phyloP scores from a whole-genome alignment of 2,888 invertebrate species.

The Nomada hirtipes region DNA sequence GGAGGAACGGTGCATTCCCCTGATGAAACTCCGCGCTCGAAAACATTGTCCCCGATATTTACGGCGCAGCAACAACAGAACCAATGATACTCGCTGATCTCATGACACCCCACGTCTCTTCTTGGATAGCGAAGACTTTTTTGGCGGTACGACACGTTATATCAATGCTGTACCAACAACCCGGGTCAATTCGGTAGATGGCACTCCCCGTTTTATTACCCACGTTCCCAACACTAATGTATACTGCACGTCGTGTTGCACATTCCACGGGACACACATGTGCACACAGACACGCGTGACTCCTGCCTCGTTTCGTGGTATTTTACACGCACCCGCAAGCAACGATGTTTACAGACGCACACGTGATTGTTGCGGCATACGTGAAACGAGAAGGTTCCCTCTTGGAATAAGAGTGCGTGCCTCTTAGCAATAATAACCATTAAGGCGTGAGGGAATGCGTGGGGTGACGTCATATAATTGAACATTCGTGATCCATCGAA shows the following conservation, averaged over 20 bases:
- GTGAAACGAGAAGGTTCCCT: slow-evolving; percentile 58
- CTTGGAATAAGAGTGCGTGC: slow-evolving; percentile 79
- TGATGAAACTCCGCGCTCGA: slow-evolving; percentile 18
- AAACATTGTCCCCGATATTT: slow-evolving; percentile 40
- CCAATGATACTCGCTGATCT: slow-evolving; percentile 23
- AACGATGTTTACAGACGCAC: slow-evolving; percentile 55
- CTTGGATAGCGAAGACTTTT: slow-evolving; percentile 11
- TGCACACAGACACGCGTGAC: slow-evolving; percentile 1
- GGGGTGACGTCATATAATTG: slow-evolving; percentile 79
- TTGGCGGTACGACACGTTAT: slow-evolving; percentile 13
- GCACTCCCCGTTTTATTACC: slow-evolving; percentile 74
- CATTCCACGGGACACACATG: slow-evolving; percentile 54
- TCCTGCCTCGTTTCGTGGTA: slow-evolving; percentile 59
- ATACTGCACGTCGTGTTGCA: slow-evolving; percentile 35
- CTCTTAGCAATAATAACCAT: slow-evolving; percentile 81
- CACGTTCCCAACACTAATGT: slow-evolving; percentile 31
- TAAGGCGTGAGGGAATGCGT: slow-evolving; percentile 82
- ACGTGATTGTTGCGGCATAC: slow-evolving; percentile 38
- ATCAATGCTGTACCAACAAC: not conserved
- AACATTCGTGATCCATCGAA: slow-evolving; percentile 67
- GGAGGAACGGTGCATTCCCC: not conserved
- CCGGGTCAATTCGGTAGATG: slow-evolving; percentile 74
- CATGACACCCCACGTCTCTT: not conserved
- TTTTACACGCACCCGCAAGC: slow-evolving; percentile 45
- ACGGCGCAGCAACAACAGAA: slow-evolving; percentile 9